phyloP scores from a whole-genome alignment of 1,140 invertebrate genomes.

The Periplaneta americana region DNA sequence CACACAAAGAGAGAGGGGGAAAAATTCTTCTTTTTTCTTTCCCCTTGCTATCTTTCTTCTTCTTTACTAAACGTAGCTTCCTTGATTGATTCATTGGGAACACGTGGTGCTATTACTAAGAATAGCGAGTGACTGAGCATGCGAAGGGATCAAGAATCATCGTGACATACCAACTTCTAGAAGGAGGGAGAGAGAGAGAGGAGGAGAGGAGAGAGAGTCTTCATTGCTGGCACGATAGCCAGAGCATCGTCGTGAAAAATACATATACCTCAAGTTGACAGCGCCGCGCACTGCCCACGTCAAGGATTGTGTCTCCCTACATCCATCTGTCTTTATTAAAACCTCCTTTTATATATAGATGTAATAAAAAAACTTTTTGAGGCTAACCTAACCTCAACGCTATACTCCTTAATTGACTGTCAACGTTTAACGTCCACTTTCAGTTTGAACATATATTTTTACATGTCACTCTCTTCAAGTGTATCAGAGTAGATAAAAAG shows the following conservation, averaged over 20 bases:
- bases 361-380: background rate
- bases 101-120: conserved; percentile 4
- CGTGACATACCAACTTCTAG: background rate
- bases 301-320: background rate
- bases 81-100: conserved; percentile 7
- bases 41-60: background rate
- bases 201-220: background rate
- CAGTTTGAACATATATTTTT: background rate
- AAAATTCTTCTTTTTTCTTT: background rate
- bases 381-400: background rate
- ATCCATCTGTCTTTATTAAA: conserved; percentile 5
- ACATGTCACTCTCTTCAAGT: background rate
- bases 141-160: background rate
- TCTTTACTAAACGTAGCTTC: background rate
- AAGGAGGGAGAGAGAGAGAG: background rate
- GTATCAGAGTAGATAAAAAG: background rate
- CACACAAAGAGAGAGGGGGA: background rate
- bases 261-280: background rate
- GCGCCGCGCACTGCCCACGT: background rate
- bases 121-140: background rate
- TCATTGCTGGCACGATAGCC: background rate
- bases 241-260: background rate
- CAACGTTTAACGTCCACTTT: background rate
- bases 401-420: conserved; percentile 4
- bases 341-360: background rate